These are phyloP conservation scores for Macaca fascicularis DNA, from an alignment of 2,113 vertebrate species.

Conservation along the genomic window T2T-MFA8v1.1 NC_088386.1:105348001-105348500, in stretches of 20 bases:
- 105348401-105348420: neutral
- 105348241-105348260: neutral
- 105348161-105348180: neutral
- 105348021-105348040: too few relatives aligned
- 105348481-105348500: neutral
- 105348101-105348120: neutral
- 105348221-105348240: neutral
- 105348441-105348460: neutral
- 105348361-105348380: neutral
- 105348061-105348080: neutral
- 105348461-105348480: neutral
- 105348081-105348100: neutral
- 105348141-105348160: neutral
- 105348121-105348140: neutral
- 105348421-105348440: neutral
- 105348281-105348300: conserved; percentile 15
- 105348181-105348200: neutral
- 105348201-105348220: neutral
- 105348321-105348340: neutral
- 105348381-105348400: neutral
- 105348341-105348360: neutral
- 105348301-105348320: neutral
- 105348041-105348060: too few relatives aligned
- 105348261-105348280: neutral
- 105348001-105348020: too few relatives aligned